Evolutionary conservation across 2,888 invertebrate species (phyloP), one percentile per base, ranked within the genome.

Genomic region (Agrotis segetum): DNA sequence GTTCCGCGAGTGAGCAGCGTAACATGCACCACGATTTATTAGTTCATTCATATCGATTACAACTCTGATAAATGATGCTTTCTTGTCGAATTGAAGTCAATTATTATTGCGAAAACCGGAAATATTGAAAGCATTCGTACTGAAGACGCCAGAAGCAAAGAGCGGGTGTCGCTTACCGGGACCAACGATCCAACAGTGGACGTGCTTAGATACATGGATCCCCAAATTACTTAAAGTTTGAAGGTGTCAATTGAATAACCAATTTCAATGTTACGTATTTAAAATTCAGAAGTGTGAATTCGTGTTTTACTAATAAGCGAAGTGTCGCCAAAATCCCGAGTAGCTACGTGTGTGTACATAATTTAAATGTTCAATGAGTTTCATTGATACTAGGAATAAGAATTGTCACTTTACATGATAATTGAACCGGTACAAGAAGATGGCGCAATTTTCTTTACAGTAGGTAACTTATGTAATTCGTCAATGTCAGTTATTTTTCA

Each of bases 301-400:
- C 84, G 82, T 81, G 84, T 59, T 66, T 70, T 46, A 49, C 21
- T 67, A 73, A 76, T 83, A 71, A 81, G 61, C 76, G 19, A 34
- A 53, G 29, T 66, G 16, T 44, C 44, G 67, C 19, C 60, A 74
- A 78, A 62, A 62, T 67, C 24, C 52, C 64, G 29, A 14, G 47
- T 13, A 62, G 52, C 16, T 17, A 65, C 44, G 44, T n/a, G 40
- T 59, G 19, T 46, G 49, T 29, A 21, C 13, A 17, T 29, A 44
- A 58, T 46, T 19, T 53, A 60, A 68, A 68, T 75, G 11, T 55
- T 63, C 44, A 71, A 70, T 76, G 69, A 72, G 44, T 65, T 55
- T 56, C n/a, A 83, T 50, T 67, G 66, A 44, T 71, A 63, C 63
- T 61, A 56, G 16, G 7, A 49, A 49, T n/a, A 17, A 49, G 29